Percentiles rank a stretch among this genome's conserved stretches.
phyloP scores from a whole-genome alignment of 2,888 invertebrate species.

The Eurois occulta region DNA sequence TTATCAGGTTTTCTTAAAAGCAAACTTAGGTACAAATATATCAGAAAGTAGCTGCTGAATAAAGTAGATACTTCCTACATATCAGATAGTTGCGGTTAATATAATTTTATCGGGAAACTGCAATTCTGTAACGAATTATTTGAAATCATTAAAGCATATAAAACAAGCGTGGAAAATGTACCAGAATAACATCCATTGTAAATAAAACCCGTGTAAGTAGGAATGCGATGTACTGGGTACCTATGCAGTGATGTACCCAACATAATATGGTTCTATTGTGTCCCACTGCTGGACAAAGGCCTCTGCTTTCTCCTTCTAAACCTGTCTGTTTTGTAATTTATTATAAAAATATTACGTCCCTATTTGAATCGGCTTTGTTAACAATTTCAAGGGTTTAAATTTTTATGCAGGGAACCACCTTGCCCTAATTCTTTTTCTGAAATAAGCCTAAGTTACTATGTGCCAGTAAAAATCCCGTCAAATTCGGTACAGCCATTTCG shows the following conservation, averaged over 20 bases:
- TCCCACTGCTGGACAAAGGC: too few relatives aligned
- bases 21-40: not conserved
- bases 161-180: constrained; percentile 64
- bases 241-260: not conserved
- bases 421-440: too few relatives aligned
- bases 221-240: constrained; percentile 16
- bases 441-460: too few relatives aligned
- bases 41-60: constrained; percentile 6
- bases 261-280: too few relatives aligned
- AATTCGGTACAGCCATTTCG: too few relatives aligned
- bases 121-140: constrained; percentile 64
- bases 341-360: too few relatives aligned
- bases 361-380: too few relatives aligned
- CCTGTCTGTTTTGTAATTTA: too few relatives aligned
- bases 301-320: too few relatives aligned
- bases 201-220: constrained; percentile 61
- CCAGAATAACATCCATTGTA: constrained; percentile 62
- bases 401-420: too few relatives aligned
- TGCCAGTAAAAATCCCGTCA: too few relatives aligned
- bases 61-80: constrained; percentile 43
- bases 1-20: not conserved
- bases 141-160: constrained; percentile 66
- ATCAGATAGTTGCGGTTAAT: constrained; percentile 61
- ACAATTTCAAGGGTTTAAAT: too few relatives aligned
- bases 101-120: constrained; percentile 64